Percentiles rank a stretch among this genome's conserved stretches.
Evolutionary conservation across 2,888 invertebrate genomes (phyloP).

Genomic region (Rhagophthalmus giganteus): DNA sequence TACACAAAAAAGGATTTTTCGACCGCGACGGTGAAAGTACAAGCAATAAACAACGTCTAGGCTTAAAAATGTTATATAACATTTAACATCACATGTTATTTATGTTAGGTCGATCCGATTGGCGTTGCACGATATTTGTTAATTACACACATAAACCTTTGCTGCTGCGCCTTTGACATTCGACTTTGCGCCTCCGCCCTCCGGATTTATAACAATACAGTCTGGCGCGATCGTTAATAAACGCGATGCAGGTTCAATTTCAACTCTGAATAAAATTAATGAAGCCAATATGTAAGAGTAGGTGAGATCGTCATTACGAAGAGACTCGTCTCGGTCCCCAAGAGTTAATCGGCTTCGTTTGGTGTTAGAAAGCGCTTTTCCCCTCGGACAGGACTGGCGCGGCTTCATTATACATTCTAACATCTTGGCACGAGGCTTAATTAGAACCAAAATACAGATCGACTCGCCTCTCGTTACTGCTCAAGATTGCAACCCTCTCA

Average conservation of each 20-base stretch:
- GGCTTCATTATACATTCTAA: slow-evolving; percentile 41
- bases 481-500: slow-evolving; percentile 26
- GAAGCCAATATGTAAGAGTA: slow-evolving; percentile 37
- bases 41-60: too few species aligned
- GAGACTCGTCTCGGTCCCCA: slow-evolving; percentile 31
- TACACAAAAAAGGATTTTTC: too few species aligned
- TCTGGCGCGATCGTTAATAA: slow-evolving; percentile 33
- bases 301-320: slow-evolving; percentile 37
- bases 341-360: slow-evolving; percentile 43
- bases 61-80: too few species aligned
- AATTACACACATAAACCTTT: slow-evolving; percentile 15
- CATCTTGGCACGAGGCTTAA: slow-evolving; percentile 38
- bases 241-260: slow-evolving; percentile 32
- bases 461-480: slow-evolving; percentile 29
- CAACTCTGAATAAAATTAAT: slow-evolving; percentile 37
- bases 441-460: slow-evolving; percentile 35
- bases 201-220: slow-evolving; percentile 22
- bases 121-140: slow-evolving; percentile 28
- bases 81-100: too few species aligned
- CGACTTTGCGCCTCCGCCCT: slow-evolving; percentile 18
- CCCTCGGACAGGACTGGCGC: slow-evolving; percentile 35
- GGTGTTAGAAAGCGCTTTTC: slow-evolving; percentile 33
- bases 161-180: slow-evolving; percentile 13
- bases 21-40: too few species aligned
- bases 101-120: slow-evolving; percentile 25